Conservation (phyloP, 2,888 invertebrate species). For the Troides helena region DNA sequence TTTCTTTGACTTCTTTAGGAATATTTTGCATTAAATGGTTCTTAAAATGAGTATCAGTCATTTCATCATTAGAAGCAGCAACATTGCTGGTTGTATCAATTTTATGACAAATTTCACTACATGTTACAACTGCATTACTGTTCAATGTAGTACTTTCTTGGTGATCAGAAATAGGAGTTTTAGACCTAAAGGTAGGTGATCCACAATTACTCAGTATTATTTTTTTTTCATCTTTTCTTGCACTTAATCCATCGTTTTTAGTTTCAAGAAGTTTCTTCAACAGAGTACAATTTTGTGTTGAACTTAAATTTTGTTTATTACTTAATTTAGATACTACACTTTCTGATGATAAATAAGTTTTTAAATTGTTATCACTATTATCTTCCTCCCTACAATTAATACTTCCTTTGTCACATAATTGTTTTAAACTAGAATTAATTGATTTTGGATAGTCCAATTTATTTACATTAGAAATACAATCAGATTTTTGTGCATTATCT, state of each 20-base stretch:
- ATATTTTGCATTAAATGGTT: conserved; percentile 49
- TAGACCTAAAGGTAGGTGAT: conserved; percentile 30
- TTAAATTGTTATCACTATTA: conserved; percentile 8
- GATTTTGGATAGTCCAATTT: conserved; percentile 34
- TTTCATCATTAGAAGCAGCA: conserved; percentile 44
- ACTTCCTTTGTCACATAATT: conserved; percentile 14
- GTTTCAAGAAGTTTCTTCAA: conserved; percentile 69
- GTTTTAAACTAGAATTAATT: conserved; percentile 38
- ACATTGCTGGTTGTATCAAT: conserved; percentile 38
- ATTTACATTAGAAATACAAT: conserved; percentile 1
- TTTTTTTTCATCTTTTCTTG: conserved; percentile 43
- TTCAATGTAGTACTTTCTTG: conserved; percentile 20
- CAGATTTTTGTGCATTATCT: conserved; percentile 19
- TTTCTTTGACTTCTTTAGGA: conserved; percentile 53
- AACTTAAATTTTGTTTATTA: conserved; percentile 41
- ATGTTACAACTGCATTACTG: conserved; percentile 37
- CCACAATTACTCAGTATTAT: conserved; percentile 43
- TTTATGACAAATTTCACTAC: conserved; percentile 39
- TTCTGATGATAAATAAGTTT: conserved; percentile 20
- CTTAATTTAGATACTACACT: conserved; percentile 38
- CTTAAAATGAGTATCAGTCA: conserved; percentile 40
- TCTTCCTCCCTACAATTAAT: conserved; percentile 3
- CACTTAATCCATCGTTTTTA: conserved; percentile 54
- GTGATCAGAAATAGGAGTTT: conserved; percentile 10
- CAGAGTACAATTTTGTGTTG: conserved; percentile 67